Evolutionary conservation across 2,797 vertebrate genomes (phyloP).

Genomic region (Syncerus caffer): DNA sequence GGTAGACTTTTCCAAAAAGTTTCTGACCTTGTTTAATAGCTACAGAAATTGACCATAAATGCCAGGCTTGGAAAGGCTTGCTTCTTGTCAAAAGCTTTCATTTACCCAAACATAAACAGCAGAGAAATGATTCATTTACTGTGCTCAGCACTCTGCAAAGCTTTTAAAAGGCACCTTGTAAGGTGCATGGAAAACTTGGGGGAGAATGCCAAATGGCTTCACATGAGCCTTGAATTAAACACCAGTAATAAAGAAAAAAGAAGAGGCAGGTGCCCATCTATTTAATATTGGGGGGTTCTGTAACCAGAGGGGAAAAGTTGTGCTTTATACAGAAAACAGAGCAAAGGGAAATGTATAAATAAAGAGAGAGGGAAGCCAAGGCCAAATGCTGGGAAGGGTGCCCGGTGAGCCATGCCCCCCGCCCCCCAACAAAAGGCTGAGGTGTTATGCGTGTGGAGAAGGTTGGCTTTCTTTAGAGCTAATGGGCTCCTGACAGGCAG

Average conservation of each 20-base stretch:
- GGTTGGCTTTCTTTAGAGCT: background rate
- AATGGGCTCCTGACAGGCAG: background rate
- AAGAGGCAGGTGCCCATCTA: background rate
- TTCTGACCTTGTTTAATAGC: constrained; percentile 30
- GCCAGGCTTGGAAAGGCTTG: background rate
- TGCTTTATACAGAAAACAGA: background rate
- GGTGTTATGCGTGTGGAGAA: background rate
- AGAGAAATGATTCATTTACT: background rate
- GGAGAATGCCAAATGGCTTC: background rate
- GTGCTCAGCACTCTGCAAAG: background rate
- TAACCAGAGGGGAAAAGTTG: background rate
- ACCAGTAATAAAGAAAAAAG: background rate
- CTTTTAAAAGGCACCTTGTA: background rate
- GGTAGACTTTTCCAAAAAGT: constrained; percentile 40
- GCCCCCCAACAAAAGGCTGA: accelerated
- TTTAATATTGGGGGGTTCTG: background rate
- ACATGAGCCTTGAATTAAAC: constrained; percentile 44
- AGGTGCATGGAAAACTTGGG: background rate
- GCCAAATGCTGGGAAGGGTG: background rate
- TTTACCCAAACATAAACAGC: background rate
- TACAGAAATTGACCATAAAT: constrained; percentile 35
- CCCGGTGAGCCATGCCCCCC: accelerated
- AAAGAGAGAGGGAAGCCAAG: background rate
- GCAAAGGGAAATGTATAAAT: background rate
- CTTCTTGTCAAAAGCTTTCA: background rate